A percentile compares a stretch with the other conserved stretches of the same genome.
Evolutionary conservation across 2,797 vertebrate species (phyloP).

Genomic region (Sebastes steindachneri): DNA sequence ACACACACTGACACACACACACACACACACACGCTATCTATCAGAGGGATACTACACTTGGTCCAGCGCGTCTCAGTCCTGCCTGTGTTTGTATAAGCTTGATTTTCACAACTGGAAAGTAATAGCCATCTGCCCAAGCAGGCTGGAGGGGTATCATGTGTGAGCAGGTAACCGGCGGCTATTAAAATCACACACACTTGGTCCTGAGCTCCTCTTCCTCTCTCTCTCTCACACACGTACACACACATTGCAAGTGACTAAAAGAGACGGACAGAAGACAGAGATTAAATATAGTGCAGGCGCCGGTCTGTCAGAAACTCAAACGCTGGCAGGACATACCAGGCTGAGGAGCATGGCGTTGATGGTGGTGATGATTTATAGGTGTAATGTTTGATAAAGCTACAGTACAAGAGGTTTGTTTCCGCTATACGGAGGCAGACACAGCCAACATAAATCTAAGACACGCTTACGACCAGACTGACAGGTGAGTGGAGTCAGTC

Average conservation of each 20-base stretch:
- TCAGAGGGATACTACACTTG: conserved; percentile 67
- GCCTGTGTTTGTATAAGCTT: conserved; percentile 82
- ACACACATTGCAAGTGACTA: conserved; percentile 27
- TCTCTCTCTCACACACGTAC: conserved; percentile 2
- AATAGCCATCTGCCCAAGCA: conserved; percentile 82
- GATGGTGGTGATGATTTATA: conserved; percentile 63
- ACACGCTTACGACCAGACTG: conserved; percentile 12
- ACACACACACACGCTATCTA: conserved; percentile 58
- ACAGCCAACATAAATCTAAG: conserved; percentile 22
- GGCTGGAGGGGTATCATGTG: conserved; percentile 78
- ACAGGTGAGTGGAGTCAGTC: conserved; percentile 57
- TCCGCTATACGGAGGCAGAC: background rate
- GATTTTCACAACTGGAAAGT: conserved; percentile 86
- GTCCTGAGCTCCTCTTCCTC: conserved; percentile 28
- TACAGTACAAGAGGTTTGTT: background rate
- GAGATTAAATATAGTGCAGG: conserved; percentile 65
- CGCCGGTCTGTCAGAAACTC: conserved; percentile 56
- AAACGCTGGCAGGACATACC: conserved; percentile 55
- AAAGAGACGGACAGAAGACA: conserved; percentile 35
- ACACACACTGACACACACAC: conserved; percentile 35
- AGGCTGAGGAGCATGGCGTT: conserved; percentile 38
- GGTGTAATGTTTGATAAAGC: conserved; percentile 47
- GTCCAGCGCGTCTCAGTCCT: conserved; percentile 67
- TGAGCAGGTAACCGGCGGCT: conserved; percentile 81
- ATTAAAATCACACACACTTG: conserved; percentile 77